Percentiles rank a stretch among this genome's conserved stretches.
Conservation (phyloP, 1,140 invertebrate genomes). For the Ctenoplectra terminalis region DNA sequence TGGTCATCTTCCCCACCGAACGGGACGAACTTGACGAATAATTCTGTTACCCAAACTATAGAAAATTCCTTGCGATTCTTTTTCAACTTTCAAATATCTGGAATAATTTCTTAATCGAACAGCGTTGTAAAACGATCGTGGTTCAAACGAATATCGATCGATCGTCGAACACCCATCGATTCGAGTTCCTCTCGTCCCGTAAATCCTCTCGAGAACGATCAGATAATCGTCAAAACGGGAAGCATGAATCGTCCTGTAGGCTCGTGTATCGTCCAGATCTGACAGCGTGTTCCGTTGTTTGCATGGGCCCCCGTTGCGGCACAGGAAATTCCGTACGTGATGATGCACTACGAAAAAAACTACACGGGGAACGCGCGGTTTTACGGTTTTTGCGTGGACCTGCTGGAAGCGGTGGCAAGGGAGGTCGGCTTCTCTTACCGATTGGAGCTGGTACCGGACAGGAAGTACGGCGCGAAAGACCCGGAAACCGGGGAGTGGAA, state of each 20-base stretch:
- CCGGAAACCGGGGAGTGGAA: constrained; percentile 90
- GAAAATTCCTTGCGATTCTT: not conserved
- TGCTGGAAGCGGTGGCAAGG: constrained; percentile 86
- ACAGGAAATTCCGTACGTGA: constrained; percentile 89
- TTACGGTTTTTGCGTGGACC: constrained; percentile 92
- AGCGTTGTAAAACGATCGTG: not conserved
- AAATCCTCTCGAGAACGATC: not conserved
- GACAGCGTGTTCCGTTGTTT: constrained; percentile 62
- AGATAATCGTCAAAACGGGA: constrained; percentile 15
- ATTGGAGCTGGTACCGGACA: constrained; percentile 89
- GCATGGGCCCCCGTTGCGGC: constrained; percentile 56
- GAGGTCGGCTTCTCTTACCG: constrained; percentile 90
- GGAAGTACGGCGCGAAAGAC: constrained; percentile 89
- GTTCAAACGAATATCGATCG: not conserved
- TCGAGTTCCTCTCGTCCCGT: not conserved
- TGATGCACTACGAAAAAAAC: constrained; percentile 86
- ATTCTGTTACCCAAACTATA: not conserved
- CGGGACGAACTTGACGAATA: no score
- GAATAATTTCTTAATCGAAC: not conserved
- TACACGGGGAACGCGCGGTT: constrained; percentile 88
- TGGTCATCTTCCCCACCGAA: not conserved
- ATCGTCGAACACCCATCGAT: not conserved
- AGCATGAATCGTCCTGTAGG: constrained; percentile 13
- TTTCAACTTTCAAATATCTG: not conserved
- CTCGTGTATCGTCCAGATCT: constrained; percentile 49